Evolutionary conservation across 2,797 vertebrate genomes (phyloP).

Genomic region (Salmo trutta): DNA sequence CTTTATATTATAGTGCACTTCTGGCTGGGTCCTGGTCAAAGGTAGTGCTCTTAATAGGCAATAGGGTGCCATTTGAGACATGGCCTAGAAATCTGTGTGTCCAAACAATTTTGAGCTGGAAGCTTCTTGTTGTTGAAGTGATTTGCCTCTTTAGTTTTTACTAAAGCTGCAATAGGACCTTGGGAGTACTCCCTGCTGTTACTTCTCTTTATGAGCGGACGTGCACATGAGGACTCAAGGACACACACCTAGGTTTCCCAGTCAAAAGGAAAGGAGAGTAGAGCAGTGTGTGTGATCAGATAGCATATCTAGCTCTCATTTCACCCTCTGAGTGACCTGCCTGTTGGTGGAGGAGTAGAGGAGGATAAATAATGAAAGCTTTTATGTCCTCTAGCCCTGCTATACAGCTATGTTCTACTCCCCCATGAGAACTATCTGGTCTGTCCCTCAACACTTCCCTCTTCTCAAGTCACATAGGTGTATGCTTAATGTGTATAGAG

Average conservation of each 20-base stretch:
- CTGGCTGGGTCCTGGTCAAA: too few species aligned
- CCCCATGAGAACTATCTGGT: background rate
- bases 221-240: background rate
- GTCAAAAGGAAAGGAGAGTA: conserved; percentile 2
- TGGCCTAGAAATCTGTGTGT: too few species aligned
- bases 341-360: background rate
- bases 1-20: too few species aligned
- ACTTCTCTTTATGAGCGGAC: background rate
- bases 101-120: background rate
- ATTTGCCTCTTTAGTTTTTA: background rate
- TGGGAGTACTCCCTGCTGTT: background rate
- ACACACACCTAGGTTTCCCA: background rate
- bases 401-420: background rate
- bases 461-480: too few species aligned
- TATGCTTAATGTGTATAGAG: too few species aligned
- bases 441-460: too few species aligned
- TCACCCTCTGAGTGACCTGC: background rate
- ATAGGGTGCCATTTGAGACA: too few species aligned
- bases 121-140: background rate
- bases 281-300: conserved; percentile 1
- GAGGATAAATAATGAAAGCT: background rate
- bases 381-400: background rate
- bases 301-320: background rate
- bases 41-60: too few species aligned
- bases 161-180: background rate